Evolutionary conservation across 1,140 invertebrate genomes (phyloP), one percentile per base, ranked within the genome.

Genomic region (Ostrea edulis): DNA sequence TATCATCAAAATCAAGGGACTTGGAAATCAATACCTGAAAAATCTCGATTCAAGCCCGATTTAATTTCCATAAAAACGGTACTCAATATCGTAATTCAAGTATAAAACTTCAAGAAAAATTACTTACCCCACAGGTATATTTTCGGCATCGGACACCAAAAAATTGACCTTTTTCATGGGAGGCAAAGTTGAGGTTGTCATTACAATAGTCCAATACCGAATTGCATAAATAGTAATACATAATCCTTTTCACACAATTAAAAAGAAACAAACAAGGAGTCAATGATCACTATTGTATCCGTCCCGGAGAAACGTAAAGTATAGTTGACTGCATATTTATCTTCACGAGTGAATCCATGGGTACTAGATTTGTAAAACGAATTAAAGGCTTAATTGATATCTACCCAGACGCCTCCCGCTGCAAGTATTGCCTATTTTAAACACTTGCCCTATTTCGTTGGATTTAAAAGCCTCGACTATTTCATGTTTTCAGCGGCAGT

Each of bases 301-400:
- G 35, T 44, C 35, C n/a, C 17, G 2, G 5, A 62, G 55, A n/a
- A n/a, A 62, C 5, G 55, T 58, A 58, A 17, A 12, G 20, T 58
- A 20, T 58, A 12, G 5, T n/a, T 20, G 35, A 62, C 17, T 20
- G 55, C 20, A 5, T n/a, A 62, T 62, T 20, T n/a, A 14, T 7
- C 17, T 62, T 62, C 55, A 62, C n/a, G 20, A 20, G n/a, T 62
- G 55, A n/a, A 77, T 77, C 68, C 68, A 14, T 17, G 14, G 68
- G 29, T 77, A 44, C 0, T 8, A 77, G 68, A 77, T 77, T 77
- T 29, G 25, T 44, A 44, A 35, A 9, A 11, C 68, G 25, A 29
- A 77, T 77, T 77, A 77, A 77, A 77, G 29, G 68, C 68, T 77
- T 77, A 77, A 35, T 35, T 25, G 22, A 77, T 29, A 44, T 62